Evolutionary conservation across 2,888 invertebrate genomes (phyloP).

Genomic region (Harpalus rubripes): DNA sequence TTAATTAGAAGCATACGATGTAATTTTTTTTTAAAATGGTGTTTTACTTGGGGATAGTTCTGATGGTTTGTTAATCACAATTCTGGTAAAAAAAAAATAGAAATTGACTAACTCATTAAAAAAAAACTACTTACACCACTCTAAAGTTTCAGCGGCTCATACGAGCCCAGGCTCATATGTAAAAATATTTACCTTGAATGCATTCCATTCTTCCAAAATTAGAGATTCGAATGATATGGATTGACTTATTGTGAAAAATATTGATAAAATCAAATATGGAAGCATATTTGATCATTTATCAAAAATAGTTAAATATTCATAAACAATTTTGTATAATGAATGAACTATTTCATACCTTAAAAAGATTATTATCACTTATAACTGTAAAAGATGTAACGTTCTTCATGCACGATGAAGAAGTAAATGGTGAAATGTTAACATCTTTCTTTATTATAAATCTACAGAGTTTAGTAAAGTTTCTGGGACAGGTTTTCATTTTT

Average conservation of each 20-base stretch:
- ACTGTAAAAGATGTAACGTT: conserved; percentile 23
- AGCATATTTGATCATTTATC: background rate
- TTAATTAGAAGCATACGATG: no score
- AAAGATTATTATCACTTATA: background rate
- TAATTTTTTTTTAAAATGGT: no score
- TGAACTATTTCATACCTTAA: conserved; percentile 14
- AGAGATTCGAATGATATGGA: conserved; percentile 84
- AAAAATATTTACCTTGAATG: conserved; percentile 83
- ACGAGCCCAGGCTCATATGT: no score
- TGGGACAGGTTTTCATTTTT: conserved; percentile 59
- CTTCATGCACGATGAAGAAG: conserved; percentile 12
- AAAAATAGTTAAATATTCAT: background rate
- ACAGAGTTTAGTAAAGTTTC: conserved; percentile 34
- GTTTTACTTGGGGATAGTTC: background rate
- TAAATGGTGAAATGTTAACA: conserved; percentile 46
- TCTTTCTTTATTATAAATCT: conserved; percentile 36
- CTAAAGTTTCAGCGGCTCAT: no score
- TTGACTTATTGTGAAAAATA: conserved; percentile 77
- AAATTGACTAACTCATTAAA: background rate
- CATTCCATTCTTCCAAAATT: conserved; percentile 86
- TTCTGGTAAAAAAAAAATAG: no score
- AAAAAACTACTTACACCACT: no score
- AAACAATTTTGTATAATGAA: background rate
- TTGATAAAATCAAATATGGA: background rate
- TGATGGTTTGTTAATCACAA: no score